Percentiles rank a stretch among this genome's conserved stretches.
Evolutionary conservation across 2,113 vertebrate genomes (phyloP).

Genomic region (Eolophus roseicapilla): DNA sequence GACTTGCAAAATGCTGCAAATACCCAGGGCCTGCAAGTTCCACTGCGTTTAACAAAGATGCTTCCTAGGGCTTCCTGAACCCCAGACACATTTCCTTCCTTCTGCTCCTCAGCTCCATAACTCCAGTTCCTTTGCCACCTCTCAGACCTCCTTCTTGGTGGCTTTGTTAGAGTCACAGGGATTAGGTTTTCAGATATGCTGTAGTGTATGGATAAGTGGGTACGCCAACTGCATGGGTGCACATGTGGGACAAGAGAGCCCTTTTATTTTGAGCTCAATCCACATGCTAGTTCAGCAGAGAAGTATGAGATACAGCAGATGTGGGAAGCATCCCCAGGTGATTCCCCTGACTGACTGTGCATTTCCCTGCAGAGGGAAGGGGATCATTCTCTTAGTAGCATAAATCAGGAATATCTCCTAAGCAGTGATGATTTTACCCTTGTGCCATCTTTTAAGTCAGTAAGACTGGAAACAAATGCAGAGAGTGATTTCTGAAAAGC

Average conservation of each 20-base stretch:
- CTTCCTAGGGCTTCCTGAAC: background rate
- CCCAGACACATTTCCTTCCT: background rate
- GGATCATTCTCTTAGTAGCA: fast-evolving
- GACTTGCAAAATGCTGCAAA: background rate
- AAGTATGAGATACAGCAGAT: background rate
- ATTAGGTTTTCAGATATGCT: background rate
- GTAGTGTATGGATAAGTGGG: too few species aligned
- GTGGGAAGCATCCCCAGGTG: fast-evolving
- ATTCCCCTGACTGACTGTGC: background rate
- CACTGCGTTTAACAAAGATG: background rate
- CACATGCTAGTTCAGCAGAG: background rate
- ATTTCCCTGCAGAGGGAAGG: background rate
- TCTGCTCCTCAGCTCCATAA: background rate
- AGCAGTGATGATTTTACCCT: background rate
- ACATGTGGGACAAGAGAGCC: background rate
- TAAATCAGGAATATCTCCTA: background rate
- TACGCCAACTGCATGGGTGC: background rate
- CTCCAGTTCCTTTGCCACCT: background rate
- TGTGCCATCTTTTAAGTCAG: background rate
- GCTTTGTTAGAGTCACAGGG: background rate
- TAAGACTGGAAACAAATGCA: background rate
- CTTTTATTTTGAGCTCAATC: background rate
- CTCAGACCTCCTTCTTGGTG: background rate
- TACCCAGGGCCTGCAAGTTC: background rate
- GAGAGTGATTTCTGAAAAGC: background rate